These are phyloP conservation scores for Paedocypris micromegethes DNA, from an alignment of 2,797 vertebrate species.

Conservation along the genomic window DNA sequence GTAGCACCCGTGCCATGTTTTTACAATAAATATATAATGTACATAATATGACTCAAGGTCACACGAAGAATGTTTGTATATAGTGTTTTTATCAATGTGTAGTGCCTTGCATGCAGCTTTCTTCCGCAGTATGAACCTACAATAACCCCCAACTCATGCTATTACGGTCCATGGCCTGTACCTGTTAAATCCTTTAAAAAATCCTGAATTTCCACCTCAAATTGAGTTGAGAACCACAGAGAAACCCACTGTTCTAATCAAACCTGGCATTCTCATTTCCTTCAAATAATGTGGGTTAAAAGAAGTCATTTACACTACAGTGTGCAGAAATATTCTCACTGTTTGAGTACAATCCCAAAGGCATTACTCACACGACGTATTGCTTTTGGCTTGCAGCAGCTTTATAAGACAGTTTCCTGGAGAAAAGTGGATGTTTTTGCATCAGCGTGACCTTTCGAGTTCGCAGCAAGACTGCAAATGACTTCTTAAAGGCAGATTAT, in stretches of 20 bases:
- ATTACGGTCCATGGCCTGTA: background rate
- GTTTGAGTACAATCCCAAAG: constrained; percentile 3
- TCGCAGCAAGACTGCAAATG: background rate
- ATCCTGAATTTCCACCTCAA: constrained; percentile 2
- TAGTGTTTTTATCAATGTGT: too few relatives aligned
- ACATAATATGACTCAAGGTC: too few relatives aligned
- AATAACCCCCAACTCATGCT: background rate
- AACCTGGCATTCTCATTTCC: constrained; percentile 31
- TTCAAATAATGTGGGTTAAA: constrained; percentile 10
- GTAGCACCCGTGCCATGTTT: too few relatives aligned
- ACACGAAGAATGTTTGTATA: too few relatives aligned
- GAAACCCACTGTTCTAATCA: constrained; percentile 13
- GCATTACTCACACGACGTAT: constrained; percentile 2
- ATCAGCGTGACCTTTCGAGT: background rate
- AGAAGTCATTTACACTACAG: background rate
- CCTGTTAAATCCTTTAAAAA: background rate
- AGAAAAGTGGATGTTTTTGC: constrained; percentile 8
- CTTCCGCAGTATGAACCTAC: background rate
- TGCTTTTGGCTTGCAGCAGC: background rate
- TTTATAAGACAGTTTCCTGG: background rate
- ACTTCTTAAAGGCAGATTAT: constrained; percentile 12
- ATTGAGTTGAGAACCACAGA: constrained; percentile 1
- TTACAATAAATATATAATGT: too few relatives aligned
- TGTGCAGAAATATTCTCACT: background rate
- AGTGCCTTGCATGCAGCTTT: too few relatives aligned